These are phyloP conservation scores for Pachyuromys duprasi DNA, from an alignment of 2,797 vertebrate genomes.

Conservation along the genomic window DNA sequence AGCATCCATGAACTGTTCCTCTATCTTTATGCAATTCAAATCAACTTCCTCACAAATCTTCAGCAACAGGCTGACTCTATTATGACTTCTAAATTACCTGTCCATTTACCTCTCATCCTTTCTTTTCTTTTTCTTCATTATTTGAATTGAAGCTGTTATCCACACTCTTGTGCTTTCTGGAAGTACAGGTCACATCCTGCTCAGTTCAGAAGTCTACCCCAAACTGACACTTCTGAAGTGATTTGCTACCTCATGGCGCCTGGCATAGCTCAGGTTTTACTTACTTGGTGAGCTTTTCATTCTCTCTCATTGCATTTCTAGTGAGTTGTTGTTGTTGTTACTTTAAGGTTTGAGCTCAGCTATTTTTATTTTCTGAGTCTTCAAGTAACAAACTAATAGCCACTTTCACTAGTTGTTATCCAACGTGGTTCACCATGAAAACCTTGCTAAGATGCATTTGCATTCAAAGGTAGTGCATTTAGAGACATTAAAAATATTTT, in stretches of 20 bases:
- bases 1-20: background rate
- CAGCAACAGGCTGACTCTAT: background rate
- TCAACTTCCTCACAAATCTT: background rate
- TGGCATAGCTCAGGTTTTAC: background rate
- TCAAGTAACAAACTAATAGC: background rate
- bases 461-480: background rate
- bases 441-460: background rate
- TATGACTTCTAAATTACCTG: background rate
- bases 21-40: rapidly evolving
- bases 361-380: background rate
- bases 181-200: background rate
- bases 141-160: background rate
- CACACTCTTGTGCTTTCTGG: background rate
- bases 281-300: background rate
- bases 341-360: background rate
- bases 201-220: background rate
- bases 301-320: background rate
- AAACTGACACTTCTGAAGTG: background rate
- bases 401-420: background rate
- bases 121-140: background rate
- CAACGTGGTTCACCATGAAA: background rate
- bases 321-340: background rate
- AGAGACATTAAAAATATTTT: background rate
- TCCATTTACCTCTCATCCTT: background rate
- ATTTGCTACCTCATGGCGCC: background rate